Evolutionary conservation across 2,113 vertebrate genomes (phyloP).

Genomic region (Sylvietta virens): DNA sequence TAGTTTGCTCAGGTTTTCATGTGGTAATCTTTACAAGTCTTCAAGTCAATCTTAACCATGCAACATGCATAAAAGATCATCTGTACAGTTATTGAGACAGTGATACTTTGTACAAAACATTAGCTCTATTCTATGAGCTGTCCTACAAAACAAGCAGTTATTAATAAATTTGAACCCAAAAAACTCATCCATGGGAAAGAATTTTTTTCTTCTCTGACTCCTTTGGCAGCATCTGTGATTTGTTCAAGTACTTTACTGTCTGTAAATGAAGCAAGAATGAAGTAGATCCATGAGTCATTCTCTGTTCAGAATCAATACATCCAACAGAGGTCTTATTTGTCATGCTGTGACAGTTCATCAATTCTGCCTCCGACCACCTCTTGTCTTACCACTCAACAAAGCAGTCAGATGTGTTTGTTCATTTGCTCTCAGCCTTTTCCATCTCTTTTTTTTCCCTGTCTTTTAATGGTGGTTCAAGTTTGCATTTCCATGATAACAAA

Average conservation of each 20-base stretch:
- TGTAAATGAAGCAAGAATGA: conserved; percentile 46
- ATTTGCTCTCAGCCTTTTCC: conserved; percentile 19
- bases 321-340: conserved; percentile 52
- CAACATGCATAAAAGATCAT: background rate
- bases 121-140: background rate
- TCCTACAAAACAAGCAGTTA: background rate
- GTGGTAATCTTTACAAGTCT: background rate
- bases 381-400: conserved; percentile 5
- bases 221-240: conserved; percentile 49
- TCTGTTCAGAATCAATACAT: conserved; percentile 48
- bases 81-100: background rate
- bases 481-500: background rate
- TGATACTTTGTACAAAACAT: background rate
- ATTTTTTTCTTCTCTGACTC: conserved; percentile 2
- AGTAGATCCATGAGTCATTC: conserved; percentile 56
- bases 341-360: conserved; percentile 57
- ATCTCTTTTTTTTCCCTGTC: background rate
- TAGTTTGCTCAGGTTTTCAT: background rate
- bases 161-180: background rate
- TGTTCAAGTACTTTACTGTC: conserved; percentile 30
- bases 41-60: background rate
- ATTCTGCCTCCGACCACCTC: conserved; percentile 13
- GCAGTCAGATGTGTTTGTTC: background rate
- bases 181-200: background rate
- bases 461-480: background rate